A percentile compares a stretch with the other conserved stretches of the same genome.
These are phyloP conservation scores for Pseudomyrmex dendroicus DNA, from an alignment of 1,140 invertebrate genomes.

Conservation along the genomic window DNA sequence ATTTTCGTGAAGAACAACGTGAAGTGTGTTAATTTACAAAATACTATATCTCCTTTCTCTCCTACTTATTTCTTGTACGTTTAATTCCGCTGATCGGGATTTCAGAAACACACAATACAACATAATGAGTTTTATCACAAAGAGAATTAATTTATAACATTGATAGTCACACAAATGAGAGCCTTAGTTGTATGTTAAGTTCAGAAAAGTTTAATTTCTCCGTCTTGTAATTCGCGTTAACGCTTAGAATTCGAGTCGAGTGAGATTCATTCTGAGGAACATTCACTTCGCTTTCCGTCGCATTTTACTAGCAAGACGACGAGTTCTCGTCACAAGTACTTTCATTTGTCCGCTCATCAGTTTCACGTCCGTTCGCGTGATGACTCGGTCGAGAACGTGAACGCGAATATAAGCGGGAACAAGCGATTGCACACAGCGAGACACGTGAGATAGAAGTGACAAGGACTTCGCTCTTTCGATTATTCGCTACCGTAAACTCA, in stretches of 20 bases:
- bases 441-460: neutral
- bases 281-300: conserved; percentile 1
- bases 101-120: too few relatives aligned
- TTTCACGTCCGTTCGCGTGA: conserved; percentile 37
- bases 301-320: conserved; percentile 14
- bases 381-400: conserved; percentile 9
- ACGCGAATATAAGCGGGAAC: neutral
- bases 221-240: neutral
- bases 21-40: neutral
- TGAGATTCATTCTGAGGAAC: neutral
- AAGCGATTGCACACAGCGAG: conserved; percentile 17
- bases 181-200: too few relatives aligned
- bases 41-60: neutral
- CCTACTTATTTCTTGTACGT: too few relatives aligned
- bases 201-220: too few relatives aligned
- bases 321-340: conserved; percentile 7
- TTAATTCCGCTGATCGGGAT: too few relatives aligned
- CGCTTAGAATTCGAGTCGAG: neutral
- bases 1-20: neutral
- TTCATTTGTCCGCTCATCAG: conserved; percentile 43
- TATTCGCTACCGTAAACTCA: conserved; percentile 21
- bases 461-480: conserved; percentile 9
- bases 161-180: too few relatives aligned
- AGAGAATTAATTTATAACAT: too few relatives aligned
- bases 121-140: too few relatives aligned